Base-by-base conservation (phyloP, 2,113 vertebrate genomes). In the Blennius ocellaris region DNA sequence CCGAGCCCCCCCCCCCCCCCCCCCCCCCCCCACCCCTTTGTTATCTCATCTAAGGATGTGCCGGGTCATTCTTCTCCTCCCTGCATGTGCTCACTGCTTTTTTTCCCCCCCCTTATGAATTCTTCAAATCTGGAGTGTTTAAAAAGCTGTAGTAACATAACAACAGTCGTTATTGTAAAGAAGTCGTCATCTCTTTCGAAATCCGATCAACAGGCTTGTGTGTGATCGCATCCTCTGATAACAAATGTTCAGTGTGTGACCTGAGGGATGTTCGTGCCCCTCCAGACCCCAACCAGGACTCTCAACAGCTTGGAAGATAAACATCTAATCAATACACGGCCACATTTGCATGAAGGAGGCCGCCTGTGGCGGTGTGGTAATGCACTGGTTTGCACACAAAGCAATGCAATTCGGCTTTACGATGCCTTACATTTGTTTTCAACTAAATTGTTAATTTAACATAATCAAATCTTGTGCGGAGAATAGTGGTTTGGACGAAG, bases 241-340 rank as follows among this genome's bases (percentile, higher is more conserved):
- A 51, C 47, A 54, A 50, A 76, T 65, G 77, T 84, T 51, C 5
- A 74, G 69, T 87, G 69, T 81, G 48, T 78, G 69, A 80, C 79
- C 81, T 68, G n/a, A 78, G 82, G 66, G 80, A 65, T 40, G 1
- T 62, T 43, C 58, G 6, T 52, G 53, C 52, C 70, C 69, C 68
- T 44, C 11, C 54, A 82, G 71, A 74, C 65, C 55, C 63, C 38
- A 50, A 9, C 61, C 7, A 44, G 48, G 47, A 69, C 11, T 72
- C 61, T 53, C 44, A 90, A 85, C 87, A 90, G 86, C 86, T 89
- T 90, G 88, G 66, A 69, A 75, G 81, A 88, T 88, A 88, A 84
- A 89, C 3, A 86, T 88, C 88, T 84, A 87, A 90, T 93, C 92
- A 90, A 87, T 86, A 87, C 57, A 80, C 68, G 67, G 69, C 61